phyloP scores from a whole-genome alignment of 2,113 vertebrate species.

The Sus scrofa region T2T-Sscrofa CM000826.6:81087001-81087500 shows the following conservation, averaged over 20 bases:
- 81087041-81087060: not conserved
- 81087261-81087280: not conserved
- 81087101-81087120: not conserved
- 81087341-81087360: constrained; percentile 36
- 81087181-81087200: not conserved
- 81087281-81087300: not conserved
- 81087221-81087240: not conserved
- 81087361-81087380: not conserved
- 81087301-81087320: not conserved
- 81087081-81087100: not conserved
- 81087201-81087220: constrained; percentile 16
- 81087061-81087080: not conserved
- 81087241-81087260: not conserved
- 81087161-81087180: constrained; percentile 6
- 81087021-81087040: not conserved
- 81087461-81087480: not conserved
- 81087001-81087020: not conserved
- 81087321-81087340: not conserved
- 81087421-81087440: not conserved
- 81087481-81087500: constrained; percentile 33
- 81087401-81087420: not conserved
- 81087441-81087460: not conserved
- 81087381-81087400: not conserved
- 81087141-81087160: not conserved
- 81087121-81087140: not conserved